These are phyloP conservation scores for Paguma larvata DNA, from an alignment of 2,797 vertebrate species.

Conservation along the genomic window DNA sequence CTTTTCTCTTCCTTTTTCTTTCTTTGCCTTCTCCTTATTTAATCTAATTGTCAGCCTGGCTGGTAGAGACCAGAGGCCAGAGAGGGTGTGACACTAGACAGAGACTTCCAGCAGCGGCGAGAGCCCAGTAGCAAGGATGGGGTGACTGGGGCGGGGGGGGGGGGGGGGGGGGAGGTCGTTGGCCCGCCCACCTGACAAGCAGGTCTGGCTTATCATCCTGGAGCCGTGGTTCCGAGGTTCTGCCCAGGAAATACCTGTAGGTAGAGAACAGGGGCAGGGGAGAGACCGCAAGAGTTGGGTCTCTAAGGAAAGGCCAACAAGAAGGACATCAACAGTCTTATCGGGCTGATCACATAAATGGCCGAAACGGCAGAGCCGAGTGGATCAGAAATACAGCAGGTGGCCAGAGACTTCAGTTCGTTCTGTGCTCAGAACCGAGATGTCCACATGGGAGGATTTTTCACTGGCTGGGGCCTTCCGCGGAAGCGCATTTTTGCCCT, in stretches of 20 bases:
- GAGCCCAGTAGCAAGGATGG: neutral
- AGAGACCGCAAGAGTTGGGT: neutral
- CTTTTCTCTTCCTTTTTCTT: neutral
- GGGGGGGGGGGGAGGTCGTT: no score
- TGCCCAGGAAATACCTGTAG: neutral
- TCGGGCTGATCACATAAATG: neutral
- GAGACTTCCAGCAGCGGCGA: neutral
- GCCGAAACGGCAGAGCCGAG: neutral
- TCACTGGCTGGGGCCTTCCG: neutral
- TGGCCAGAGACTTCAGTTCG: no score
- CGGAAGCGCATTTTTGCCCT: neutral
- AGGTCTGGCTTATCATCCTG: neutral
- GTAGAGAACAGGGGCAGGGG: neutral
- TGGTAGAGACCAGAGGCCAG: neutral
- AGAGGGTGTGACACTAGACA: neutral
- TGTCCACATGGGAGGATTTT: neutral
- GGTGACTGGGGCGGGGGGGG: neutral
- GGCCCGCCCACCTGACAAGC: neutral
- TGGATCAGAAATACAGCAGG: neutral
- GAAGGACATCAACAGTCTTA: neutral
- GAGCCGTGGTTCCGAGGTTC: neutral
- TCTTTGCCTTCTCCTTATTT: slow-evolving; percentile 11
- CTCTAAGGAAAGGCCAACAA: neutral
- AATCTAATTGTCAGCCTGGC: neutral
- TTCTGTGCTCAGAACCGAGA: neutral